Evolutionary conservation across 2,797 vertebrate genomes (phyloP).

Genomic region (Acipenser transmontanus): DNA sequence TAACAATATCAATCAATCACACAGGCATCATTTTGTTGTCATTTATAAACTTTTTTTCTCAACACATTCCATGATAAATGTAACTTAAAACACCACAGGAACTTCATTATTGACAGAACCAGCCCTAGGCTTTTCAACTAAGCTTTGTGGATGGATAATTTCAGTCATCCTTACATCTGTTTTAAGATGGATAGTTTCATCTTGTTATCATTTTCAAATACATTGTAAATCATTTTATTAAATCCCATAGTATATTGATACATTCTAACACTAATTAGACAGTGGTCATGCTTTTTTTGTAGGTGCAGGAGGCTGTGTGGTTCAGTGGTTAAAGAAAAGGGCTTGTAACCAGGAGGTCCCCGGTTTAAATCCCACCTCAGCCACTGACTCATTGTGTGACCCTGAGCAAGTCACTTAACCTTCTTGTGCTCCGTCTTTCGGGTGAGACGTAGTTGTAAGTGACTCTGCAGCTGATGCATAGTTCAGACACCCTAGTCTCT

Average conservation of each 20-base stretch:
- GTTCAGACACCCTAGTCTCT: too few relatives aligned
- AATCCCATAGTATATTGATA: conserved; percentile 28
- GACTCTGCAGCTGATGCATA: too few relatives aligned
- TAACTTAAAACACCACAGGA: conserved; percentile 11
- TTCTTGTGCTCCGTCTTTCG: too few relatives aligned
- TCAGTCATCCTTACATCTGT: conserved; percentile 14
- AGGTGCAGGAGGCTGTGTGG: too few relatives aligned
- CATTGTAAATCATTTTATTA: conserved; percentile 24
- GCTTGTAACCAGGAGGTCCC: too few relatives aligned
- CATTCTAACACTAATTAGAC: conserved; percentile 5
- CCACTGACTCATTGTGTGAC: too few relatives aligned
- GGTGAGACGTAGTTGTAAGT: too few relatives aligned
- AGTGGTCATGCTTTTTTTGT: too few relatives aligned
- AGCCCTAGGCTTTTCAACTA: conserved; percentile 12
- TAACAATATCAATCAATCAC: conserved; percentile 2
- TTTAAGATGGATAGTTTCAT: conserved; percentile 24
- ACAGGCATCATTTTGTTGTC: background rate
- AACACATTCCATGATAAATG: conserved; percentile 10
- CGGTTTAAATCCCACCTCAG: too few relatives aligned
- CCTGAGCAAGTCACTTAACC: too few relatives aligned
- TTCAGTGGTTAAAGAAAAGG: too few relatives aligned
- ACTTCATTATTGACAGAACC: conserved; percentile 1
- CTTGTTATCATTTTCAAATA: conserved; percentile 22
- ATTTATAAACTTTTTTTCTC: conserved; percentile 1
- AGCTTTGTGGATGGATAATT: conserved; percentile 10